Base-by-base conservation (phyloP, 2,113 vertebrate species). In the Himantopus leucocephalus region DNA sequence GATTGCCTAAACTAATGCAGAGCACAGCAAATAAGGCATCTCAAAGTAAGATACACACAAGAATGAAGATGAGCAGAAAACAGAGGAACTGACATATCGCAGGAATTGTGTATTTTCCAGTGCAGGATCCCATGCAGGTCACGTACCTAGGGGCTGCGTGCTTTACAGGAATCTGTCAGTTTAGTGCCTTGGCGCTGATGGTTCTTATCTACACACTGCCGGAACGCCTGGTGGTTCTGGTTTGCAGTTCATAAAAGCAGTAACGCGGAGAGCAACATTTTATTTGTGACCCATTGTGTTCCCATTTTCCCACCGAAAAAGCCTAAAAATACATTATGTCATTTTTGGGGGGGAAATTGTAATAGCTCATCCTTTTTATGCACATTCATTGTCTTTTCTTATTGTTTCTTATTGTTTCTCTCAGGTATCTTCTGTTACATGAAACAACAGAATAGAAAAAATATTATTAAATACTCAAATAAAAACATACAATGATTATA, bases 181-280 rank as follows among this genome's bases (percentile, higher is more conserved):
- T 90, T 37, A 87, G 43, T 75, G 91, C 32, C 86, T 78, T 78
- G 76, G 64, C 4, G 0, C 56, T 87, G 52, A 63, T 56, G 84
- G 64, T 84, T 88, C 91, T 91, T 92, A 87, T 67, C 91, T 89
- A 43, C 56, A 34, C 5, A 7, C 59, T 87, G 84, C 39, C 2
- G 2, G 0, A 77, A 91, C 0, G 19, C 43, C 93, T 91, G 73
- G 80, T 96, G 70, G 84, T 95, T 94, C 91, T 92, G 86, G 34
- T 94, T 92, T 94, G 86, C 94, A 94, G 91, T 68, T 94, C 86
- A 91, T 96, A 68, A 96, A 90, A 87, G 52, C 35, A 91, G 52
- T 63, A 87, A 87, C 2, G 13, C 84, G 78, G 56, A 84, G 15
- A 91, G 59, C 30, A 87, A 63, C 56, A 30, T 81, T 94, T 84